Percentiles rank a stretch among this genome's conserved stretches.
Evolutionary conservation across 2,888 invertebrate genomes (phyloP).

Genomic region (Magallana nippona): DNA sequence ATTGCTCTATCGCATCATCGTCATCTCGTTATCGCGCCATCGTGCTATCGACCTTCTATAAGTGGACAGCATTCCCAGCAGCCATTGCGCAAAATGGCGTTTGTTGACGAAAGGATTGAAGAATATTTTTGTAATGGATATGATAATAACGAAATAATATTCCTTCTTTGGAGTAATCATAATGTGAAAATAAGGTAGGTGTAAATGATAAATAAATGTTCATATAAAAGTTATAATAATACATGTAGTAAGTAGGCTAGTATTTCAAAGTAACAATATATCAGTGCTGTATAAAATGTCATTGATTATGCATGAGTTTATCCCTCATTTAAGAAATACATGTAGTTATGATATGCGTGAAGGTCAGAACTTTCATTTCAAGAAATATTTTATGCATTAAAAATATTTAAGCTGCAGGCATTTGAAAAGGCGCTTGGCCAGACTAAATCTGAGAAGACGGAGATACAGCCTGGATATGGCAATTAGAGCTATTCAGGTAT

Average conservation of each 20-base stretch:
- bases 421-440: conserved; percentile 7
- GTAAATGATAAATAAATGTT: not conserved
- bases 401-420: conserved; percentile 3
- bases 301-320: not conserved
- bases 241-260: not conserved
- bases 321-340: not conserved
- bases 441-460: conserved; percentile 5
- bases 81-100: conserved; percentile 7
- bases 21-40: not conserved
- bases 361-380: not conserved
- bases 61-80: not conserved
- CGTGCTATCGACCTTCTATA: too few species aligned
- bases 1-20: too few species aligned
- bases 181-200: conserved; percentile 7
- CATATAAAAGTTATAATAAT: not conserved
- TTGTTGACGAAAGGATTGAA: not conserved
- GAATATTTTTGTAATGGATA: not conserved
- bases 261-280: not conserved
- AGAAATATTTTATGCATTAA: conserved; percentile 15
- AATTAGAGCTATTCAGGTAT: conserved; percentile 5
- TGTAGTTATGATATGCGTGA: not conserved
- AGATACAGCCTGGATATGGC: not conserved
- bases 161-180: not conserved
- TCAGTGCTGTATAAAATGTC: not conserved
- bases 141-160: not conserved